A percentile compares a stretch with the other conserved stretches of the same genome.
phyloP scores from a whole-genome alignment of 1,140 invertebrate species.

The Brachionus paranguensis region DNA sequence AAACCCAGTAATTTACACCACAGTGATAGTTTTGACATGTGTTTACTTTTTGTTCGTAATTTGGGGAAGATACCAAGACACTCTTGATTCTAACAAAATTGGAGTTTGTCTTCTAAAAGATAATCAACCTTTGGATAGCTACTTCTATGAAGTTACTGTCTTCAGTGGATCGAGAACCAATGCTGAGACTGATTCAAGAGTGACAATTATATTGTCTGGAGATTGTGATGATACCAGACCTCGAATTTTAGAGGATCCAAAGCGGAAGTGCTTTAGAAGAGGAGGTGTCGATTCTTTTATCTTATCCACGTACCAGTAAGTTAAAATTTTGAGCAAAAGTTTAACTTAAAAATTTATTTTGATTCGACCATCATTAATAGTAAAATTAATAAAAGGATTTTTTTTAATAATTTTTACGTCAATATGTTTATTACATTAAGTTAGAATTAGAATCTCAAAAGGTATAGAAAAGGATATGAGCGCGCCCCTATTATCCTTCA shows the following conservation, averaged over 20 bases:
- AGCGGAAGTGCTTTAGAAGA: slow-evolving; percentile 54
- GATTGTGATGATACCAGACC: slow-evolving; percentile 58
- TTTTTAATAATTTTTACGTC: no score
- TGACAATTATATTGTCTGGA: slow-evolving; percentile 51
- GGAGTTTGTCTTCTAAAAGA: slow-evolving; percentile 57
- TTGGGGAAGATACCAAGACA: slow-evolving; percentile 57
- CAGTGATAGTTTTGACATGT: slow-evolving; percentile 56
- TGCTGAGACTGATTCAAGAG: slow-evolving; percentile 59
- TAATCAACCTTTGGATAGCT: slow-evolving; percentile 58
- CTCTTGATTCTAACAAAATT: slow-evolving; percentile 56
- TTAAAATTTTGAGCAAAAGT: neutral
- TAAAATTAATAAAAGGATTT: no score
- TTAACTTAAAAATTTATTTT: no score
- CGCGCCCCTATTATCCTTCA: no score
- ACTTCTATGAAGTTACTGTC: slow-evolving; percentile 60
- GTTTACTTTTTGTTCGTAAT: slow-evolving; percentile 56
- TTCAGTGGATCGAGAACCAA: slow-evolving; percentile 57
- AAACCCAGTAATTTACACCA: slow-evolving; percentile 60
- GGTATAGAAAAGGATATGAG: no score
- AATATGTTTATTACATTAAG: no score
- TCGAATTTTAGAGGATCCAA: slow-evolving; percentile 52
- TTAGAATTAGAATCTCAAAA: no score
- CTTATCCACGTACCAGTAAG: slow-evolving; percentile 56
- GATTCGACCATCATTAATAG: no score
- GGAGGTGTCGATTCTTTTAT: slow-evolving; percentile 58